phyloP scores from a whole-genome alignment of 2,888 invertebrate species.

The Spilarctia lutea region DNA sequence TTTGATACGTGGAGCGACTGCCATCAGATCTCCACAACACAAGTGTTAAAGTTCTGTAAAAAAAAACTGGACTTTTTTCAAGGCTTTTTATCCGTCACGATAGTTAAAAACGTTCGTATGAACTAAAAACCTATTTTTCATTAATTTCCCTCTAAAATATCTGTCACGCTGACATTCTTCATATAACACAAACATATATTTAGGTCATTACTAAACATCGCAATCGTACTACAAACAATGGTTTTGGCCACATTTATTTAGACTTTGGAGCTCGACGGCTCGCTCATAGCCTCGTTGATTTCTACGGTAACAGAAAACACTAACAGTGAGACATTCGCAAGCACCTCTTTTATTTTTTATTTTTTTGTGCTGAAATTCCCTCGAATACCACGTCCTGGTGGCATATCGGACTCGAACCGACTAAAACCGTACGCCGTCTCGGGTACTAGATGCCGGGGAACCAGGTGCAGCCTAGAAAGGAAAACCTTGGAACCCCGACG shows the following conservation, averaged over 20 bases:
- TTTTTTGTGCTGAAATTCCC: no score
- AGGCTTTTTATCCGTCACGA: no score
- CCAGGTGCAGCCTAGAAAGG: no score
- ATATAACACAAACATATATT: not conserved
- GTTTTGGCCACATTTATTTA: not conserved
- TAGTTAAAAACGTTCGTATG: not conserved
- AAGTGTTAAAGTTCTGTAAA: no score
- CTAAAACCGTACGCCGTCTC: no score
- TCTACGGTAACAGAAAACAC: not conserved
- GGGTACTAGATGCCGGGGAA: no score
- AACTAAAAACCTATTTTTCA: not conserved
- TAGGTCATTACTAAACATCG: not conserved
- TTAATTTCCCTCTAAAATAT: not conserved
- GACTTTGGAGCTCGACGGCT: not conserved
- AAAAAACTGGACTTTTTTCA: no score
- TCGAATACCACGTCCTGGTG: no score
- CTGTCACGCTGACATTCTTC: not conserved
- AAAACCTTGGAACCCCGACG: no score
- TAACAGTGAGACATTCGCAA: not conserved
- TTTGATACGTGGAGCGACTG: no score
- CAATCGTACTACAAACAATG: not conserved
- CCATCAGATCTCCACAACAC: no score
- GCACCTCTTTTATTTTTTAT: not conserved
- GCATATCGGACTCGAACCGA: no score
- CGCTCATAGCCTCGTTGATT: not conserved